phyloP scores from a whole-genome alignment of 2,888 invertebrate genomes.

The Drosophila recens region DNA sequence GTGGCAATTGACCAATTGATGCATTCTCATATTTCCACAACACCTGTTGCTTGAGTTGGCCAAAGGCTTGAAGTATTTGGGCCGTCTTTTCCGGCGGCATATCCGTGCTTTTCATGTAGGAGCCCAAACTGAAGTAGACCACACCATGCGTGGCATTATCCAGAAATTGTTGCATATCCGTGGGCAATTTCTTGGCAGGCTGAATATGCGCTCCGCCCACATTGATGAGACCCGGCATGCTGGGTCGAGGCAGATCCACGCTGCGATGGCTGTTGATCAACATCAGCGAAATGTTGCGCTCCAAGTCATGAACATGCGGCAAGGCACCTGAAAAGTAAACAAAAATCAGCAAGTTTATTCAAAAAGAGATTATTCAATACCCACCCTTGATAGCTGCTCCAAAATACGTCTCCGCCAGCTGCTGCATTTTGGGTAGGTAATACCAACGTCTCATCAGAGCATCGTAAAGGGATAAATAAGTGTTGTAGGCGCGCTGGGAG shows the following conservation, averaged over 20 bases:
- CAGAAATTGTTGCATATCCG: slow-evolving; percentile 82
- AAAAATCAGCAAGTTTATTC: not conserved
- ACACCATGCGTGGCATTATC: slow-evolving; percentile 85
- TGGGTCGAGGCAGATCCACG: slow-evolving; percentile 85
- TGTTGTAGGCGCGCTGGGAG: slow-evolving; percentile 83
- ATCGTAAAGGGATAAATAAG: slow-evolving; percentile 82
- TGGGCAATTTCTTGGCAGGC: slow-evolving; percentile 78
- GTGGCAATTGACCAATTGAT: slow-evolving; percentile 82
- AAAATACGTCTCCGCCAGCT: slow-evolving; percentile 83
- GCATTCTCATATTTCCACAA: slow-evolving; percentile 86
- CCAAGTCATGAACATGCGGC: slow-evolving; percentile 85
- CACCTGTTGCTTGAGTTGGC: slow-evolving; percentile 85
- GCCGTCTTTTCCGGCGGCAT: slow-evolving; percentile 84
- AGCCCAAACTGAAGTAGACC: slow-evolving; percentile 86
- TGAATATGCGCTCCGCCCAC: slow-evolving; percentile 85
- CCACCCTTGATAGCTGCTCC: slow-evolving; percentile 69
- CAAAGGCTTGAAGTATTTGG: slow-evolving; percentile 85
- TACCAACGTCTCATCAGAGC: slow-evolving; percentile 79
- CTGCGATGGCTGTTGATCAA: slow-evolving; percentile 86
- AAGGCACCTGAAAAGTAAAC: slow-evolving; percentile 66
- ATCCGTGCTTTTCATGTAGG: slow-evolving; percentile 85
- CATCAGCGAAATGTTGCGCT: slow-evolving; percentile 86
- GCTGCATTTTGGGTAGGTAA: slow-evolving; percentile 84
- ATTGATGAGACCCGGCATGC: slow-evolving; percentile 83
- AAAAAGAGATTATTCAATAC: no score